Evolutionary conservation across 2,888 invertebrate genomes (phyloP).

Genomic region (Rapana venosa): DNA sequence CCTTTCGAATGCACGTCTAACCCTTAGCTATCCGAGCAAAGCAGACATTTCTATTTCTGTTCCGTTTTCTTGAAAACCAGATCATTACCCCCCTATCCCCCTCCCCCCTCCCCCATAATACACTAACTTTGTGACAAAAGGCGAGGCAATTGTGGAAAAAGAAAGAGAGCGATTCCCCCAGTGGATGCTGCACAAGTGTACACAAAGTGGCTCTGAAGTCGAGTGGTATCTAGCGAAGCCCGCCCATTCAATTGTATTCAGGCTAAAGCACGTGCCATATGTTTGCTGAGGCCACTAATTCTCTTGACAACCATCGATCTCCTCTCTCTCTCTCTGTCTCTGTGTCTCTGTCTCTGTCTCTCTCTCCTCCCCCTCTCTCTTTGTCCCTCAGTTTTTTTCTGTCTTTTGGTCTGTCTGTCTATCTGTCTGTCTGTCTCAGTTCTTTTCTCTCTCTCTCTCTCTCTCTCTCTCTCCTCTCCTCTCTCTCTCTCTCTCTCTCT

Average conservation of each 20-base stretch:
- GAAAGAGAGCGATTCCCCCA: not conserved
- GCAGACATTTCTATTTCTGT: too few species aligned
- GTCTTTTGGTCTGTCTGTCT: not conserved
- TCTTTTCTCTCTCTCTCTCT: not conserved
- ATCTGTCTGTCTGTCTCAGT: not conserved
- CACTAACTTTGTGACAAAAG: too few species aligned
- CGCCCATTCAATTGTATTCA: not conserved
- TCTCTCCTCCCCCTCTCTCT: not conserved
- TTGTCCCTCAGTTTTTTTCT: not conserved
- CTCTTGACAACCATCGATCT: not conserved
- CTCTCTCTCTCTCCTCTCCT: not conserved
- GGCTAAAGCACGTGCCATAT: not conserved
- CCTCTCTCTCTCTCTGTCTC: not conserved
- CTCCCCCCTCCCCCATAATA: not conserved
- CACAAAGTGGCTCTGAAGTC: not conserved
- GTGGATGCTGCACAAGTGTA: not conserved
- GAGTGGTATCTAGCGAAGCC: not conserved
- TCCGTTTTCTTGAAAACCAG: too few species aligned
- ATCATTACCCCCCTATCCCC: not conserved
- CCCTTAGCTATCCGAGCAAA: too few species aligned
- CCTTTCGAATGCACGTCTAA: too few species aligned
- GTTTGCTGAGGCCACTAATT: constrained; percentile 9
- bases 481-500: not conserved
- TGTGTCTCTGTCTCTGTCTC: not conserved
- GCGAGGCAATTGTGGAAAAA: too few species aligned